Percentiles rank a stretch among this genome's conserved stretches.
Conservation (phyloP, 2,888 invertebrate genomes). For the Eupithecia pulchellata region DNA sequence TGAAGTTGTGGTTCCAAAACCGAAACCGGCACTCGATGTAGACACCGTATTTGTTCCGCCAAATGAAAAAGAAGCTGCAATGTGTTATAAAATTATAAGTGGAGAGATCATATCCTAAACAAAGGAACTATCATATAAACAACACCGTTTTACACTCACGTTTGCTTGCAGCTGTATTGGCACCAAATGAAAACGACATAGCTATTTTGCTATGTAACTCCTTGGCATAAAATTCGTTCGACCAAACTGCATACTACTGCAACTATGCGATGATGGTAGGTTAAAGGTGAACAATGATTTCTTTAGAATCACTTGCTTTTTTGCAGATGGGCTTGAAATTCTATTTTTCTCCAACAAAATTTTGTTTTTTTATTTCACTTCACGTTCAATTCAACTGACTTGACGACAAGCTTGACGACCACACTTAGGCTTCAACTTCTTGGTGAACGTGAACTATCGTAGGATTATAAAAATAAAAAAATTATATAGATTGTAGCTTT, state of each 20-base stretch:
- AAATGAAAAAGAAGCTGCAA: conserved; percentile 76
- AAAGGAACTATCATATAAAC: not conserved
- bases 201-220: not conserved
- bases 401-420: too few species aligned
- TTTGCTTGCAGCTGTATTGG: conserved; percentile 60
- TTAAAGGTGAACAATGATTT: not conserved
- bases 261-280: not conserved
- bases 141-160: conserved; percentile 5
- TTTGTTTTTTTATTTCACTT: too few species aligned
- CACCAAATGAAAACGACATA: conserved; percentile 78
- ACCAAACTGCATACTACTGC: not conserved
- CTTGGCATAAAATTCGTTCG: not conserved
- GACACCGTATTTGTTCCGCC: conserved; percentile 82
- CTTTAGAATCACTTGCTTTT: not conserved
- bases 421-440: too few species aligned
- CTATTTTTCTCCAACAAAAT: not conserved
- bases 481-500: too few species aligned
- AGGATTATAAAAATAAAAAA: too few species aligned
- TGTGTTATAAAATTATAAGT: not conserved
- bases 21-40: conserved; percentile 78
- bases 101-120: not conserved
- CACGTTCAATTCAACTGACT: too few species aligned
- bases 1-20: conserved; percentile 62
- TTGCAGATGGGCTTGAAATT: not conserved
- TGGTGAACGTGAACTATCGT: too few species aligned